Conservation (phyloP, 2,113 vertebrate species). For the Callithrix jacchus region DNA sequence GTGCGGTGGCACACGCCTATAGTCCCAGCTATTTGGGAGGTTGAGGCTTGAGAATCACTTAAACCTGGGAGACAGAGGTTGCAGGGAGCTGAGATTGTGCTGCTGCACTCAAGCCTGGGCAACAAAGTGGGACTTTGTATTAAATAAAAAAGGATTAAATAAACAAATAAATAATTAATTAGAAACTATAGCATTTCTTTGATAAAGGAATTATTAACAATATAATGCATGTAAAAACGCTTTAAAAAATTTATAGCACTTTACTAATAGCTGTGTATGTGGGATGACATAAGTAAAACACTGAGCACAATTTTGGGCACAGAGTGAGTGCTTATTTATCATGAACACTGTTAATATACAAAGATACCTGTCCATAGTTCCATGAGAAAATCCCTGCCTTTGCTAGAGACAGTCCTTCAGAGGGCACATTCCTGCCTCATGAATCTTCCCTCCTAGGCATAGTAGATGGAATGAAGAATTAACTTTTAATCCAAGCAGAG, state of each 20-base stretch:
- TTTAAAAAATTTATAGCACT: neutral
- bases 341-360: neutral
- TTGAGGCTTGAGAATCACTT: too few relatives aligned
- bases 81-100: too few relatives aligned
- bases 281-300: neutral
- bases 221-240: neutral
- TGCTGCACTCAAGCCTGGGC: too few relatives aligned
- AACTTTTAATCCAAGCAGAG: neutral
- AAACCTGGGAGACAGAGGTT: too few relatives aligned
- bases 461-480: neutral
- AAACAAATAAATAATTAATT: too few relatives aligned
- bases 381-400: neutral
- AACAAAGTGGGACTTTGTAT: too few relatives aligned
- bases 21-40: too few relatives aligned
- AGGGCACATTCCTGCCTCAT: neutral
- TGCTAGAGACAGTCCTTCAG: neutral
- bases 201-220: neutral
- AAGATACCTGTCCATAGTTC: neutral
- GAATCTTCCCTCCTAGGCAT: neutral
- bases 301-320: neutral
- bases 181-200: neutral
- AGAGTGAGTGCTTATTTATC: neutral
- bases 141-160: too few relatives aligned
- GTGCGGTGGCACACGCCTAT: too few relatives aligned
- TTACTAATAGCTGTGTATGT: neutral